Evolutionary conservation across 2,113 vertebrate species (phyloP), one percentile per base, ranked within the genome.

Genomic region (Tachysurus vachellii): DNA sequence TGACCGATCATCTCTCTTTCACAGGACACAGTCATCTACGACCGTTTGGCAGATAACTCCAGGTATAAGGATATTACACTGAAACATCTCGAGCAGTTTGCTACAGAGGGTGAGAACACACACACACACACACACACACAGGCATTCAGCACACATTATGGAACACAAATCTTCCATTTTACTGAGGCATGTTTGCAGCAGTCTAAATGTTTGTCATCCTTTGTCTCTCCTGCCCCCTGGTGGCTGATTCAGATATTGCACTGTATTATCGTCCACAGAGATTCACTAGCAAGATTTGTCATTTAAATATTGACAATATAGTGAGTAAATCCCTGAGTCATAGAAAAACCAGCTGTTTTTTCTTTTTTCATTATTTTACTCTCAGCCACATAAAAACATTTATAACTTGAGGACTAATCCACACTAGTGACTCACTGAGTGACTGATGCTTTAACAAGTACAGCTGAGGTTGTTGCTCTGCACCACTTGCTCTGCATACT

Each of bases 61-160:
- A 97, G 96, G 93, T 99, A 98, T 94, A 99, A 99, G 95, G 98
- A 99, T 93, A 99, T 99, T 89, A 99, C 98, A 16, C 92, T 99
- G 87, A 99, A 99, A 93, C 98, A 99, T 93, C 95, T 99, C 94
- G 98, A 99, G 89, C 97, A 98, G 93, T 99, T 99, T 96, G 98
- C 98, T 82, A 99, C 98, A 9, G 98, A 99, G 94, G 98, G 98
- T 99, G 85, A 93, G 95, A 93, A 11, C 42, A 73, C 2, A 9
- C 36, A 75, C 31, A 88, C 87, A 53, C n/a, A 5, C 89, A 91
- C 86, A 86, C 23, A 28, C 64, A 31, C 64, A 68, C 64, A 50
- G 47, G 8, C 47, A 50, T 50, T 5, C 47, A 50, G 47, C 47
- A 71, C 70, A 75, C 42, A 71, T 26, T 57, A 47, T 36, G 11